Evolutionary conservation across 2,888 invertebrate species (phyloP).

Genomic region (Hemaris fuciformis): DNA sequence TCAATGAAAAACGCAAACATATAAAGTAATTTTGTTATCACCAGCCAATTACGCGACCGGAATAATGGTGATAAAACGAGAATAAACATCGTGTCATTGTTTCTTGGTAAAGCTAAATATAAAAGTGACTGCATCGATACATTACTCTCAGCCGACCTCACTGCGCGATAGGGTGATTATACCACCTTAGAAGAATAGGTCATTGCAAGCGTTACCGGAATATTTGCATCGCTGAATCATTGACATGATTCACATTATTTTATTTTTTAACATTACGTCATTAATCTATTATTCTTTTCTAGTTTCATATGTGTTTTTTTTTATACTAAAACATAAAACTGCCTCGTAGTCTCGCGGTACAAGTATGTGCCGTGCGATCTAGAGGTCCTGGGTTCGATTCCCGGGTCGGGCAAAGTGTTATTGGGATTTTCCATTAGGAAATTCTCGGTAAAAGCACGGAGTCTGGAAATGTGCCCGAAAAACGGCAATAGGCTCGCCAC

Average conservation of each 20-base stretch:
- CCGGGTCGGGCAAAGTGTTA: no score
- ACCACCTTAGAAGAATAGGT: background rate
- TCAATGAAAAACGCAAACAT: background rate
- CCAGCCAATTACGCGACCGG: constrained; percentile 15
- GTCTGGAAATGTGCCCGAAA: no score
- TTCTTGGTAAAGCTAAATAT: constrained; percentile 36
- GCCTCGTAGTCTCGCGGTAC: no score
- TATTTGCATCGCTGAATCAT: background rate
- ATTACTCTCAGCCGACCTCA: background rate
- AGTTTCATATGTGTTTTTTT: no score
- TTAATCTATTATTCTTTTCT: background rate
- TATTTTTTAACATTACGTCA: background rate
- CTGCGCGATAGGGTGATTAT: background rate
- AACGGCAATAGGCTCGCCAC: no score
- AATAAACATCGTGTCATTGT: constrained; percentile 37
- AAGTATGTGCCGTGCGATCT: no score
- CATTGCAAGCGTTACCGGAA: background rate
- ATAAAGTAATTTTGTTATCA: background rate
- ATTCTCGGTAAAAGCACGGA: no score
- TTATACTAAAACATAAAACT: no score
- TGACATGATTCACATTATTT: background rate
- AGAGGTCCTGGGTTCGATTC: no score
- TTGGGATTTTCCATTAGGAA: no score
- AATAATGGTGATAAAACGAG: constrained; percentile 25
- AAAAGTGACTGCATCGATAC: constrained; percentile 30